phyloP scores from a whole-genome alignment of 2,888 invertebrate genomes.

The Xestia c-nigrum region DNA sequence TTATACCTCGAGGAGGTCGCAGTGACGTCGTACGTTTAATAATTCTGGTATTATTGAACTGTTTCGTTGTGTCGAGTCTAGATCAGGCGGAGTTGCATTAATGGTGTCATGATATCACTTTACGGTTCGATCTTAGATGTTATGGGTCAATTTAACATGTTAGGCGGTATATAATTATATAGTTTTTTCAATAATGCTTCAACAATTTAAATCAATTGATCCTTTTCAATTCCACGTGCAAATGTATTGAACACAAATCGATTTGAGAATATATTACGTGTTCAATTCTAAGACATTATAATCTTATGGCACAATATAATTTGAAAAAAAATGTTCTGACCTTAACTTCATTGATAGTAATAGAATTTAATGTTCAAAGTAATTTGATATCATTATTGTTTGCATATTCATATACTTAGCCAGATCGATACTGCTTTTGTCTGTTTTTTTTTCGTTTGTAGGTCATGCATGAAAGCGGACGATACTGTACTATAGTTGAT shows the following conservation, averaged over 20 bases:
- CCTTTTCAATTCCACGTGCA: constrained; percentile 10
- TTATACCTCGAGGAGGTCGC: constrained; percentile 56
- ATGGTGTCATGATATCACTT: constrained; percentile 44
- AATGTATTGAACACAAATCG: background rate
- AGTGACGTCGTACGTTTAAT: constrained; percentile 57
- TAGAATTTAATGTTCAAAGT: constrained; percentile 30
- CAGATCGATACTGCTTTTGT: constrained; percentile 47
- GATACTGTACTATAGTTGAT: constrained; percentile 59
- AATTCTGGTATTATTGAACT: constrained; percentile 59
- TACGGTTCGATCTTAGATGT: constrained; percentile 14
- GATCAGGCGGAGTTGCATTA: constrained; percentile 36
- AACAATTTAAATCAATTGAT: constrained; percentile 13
- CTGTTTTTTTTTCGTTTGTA: constrained; percentile 44
- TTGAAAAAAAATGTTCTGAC: constrained; percentile 22
- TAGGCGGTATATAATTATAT: too few relatives aligned
- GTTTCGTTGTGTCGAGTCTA: constrained; percentile 31
- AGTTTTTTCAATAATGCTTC: constrained; percentile 6
- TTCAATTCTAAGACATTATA: constrained; percentile 9
- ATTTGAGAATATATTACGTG: constrained; percentile 26
- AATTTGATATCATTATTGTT: constrained; percentile 47
- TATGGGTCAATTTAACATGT: constrained; percentile 13
- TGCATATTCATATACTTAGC: constrained; percentile 44
- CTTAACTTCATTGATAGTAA: constrained; percentile 45
- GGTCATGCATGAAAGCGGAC: constrained; percentile 51
- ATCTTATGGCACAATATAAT: constrained; percentile 28